Percentiles rank a stretch among this genome's conserved stretches.
phyloP scores from a whole-genome alignment of 2,888 invertebrate species.

The Prosopocoilus inquinatus region DNA sequence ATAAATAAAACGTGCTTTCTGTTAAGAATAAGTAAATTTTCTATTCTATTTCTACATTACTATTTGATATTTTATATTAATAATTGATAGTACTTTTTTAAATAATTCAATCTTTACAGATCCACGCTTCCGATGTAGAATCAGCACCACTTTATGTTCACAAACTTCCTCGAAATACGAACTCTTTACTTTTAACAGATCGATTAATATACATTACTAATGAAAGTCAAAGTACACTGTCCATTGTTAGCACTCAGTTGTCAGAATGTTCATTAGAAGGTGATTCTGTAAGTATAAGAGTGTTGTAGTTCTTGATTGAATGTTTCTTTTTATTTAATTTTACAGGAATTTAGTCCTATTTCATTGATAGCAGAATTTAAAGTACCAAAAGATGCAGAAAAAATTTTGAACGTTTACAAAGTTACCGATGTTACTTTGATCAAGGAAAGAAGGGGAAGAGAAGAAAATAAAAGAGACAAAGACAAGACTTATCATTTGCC shows the following conservation, averaged over 20 bases:
- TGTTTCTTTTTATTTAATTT: constrained; percentile 22
- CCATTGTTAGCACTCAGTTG: constrained; percentile 58
- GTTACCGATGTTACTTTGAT: constrained; percentile 49
- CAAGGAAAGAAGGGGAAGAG: constrained; percentile 37
- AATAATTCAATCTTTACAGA: constrained; percentile 46
- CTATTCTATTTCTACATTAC: no score
- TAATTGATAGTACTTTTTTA: neutral
- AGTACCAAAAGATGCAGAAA: constrained; percentile 53
- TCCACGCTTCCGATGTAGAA: constrained; percentile 66
- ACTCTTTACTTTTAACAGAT: constrained; percentile 65
- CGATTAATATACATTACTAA: constrained; percentile 65
- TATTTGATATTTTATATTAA: no score
- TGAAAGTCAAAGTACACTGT: constrained; percentile 50
- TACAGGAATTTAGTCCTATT: constrained; percentile 58
- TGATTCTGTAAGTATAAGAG: constrained; percentile 47
- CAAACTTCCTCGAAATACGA: constrained; percentile 63
- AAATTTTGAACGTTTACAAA: constrained; percentile 54
- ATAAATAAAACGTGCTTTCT: no score
- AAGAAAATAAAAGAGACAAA: constrained; percentile 38
- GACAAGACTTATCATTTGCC: constrained; percentile 46
- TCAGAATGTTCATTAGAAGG: constrained; percentile 57
- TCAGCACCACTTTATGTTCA: constrained; percentile 67
- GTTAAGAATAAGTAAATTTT: no score
- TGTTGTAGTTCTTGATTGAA: neutral
- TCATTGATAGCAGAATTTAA: constrained; percentile 58